Evolutionary conservation across 2,888 invertebrate genomes (phyloP).

Genomic region (Tachina lurida): DNA sequence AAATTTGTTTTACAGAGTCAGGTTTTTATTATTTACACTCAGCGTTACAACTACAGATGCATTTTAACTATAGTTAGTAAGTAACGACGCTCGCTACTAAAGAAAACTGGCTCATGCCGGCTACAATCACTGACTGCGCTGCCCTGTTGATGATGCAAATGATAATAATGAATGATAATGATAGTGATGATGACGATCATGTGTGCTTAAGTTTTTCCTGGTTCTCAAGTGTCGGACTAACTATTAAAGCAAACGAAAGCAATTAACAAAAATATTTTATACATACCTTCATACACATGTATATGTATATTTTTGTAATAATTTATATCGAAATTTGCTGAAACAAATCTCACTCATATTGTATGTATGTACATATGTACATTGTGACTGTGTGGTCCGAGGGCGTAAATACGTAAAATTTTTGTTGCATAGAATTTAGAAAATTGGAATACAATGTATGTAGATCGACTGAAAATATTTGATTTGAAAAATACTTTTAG

Average conservation of each 20-base stretch:
- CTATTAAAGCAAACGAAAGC: conserved; percentile 24
- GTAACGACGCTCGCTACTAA: not conserved
- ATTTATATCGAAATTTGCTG: not conserved
- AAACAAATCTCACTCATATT: not conserved
- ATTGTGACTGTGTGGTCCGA: conserved; percentile 25
- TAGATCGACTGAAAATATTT: not conserved
- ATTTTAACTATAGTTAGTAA: not conserved
- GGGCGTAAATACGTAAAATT: not conserved
- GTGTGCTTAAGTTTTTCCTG: conserved; percentile 62
- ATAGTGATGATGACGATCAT: conserved; percentile 10
- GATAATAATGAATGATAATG: conserved; percentile 10
- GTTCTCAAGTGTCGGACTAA: conserved; percentile 60
- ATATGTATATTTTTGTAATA: not conserved
- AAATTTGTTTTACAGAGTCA: conserved; percentile 58
- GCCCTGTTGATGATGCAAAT: not conserved
- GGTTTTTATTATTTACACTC: conserved; percentile 62
- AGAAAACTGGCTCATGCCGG: conserved; percentile 38
- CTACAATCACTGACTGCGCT: not conserved
- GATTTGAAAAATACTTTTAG: not conserved
- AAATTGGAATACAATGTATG: not conserved
- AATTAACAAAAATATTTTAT: not conserved
- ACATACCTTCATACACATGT: no score
- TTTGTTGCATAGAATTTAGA: not conserved
- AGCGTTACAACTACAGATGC: conserved; percentile 20
- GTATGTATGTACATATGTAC: conserved; percentile 27